phyloP scores from a whole-genome alignment of 2,797 vertebrate species.

The Poeciliopsis turneri region DNA sequence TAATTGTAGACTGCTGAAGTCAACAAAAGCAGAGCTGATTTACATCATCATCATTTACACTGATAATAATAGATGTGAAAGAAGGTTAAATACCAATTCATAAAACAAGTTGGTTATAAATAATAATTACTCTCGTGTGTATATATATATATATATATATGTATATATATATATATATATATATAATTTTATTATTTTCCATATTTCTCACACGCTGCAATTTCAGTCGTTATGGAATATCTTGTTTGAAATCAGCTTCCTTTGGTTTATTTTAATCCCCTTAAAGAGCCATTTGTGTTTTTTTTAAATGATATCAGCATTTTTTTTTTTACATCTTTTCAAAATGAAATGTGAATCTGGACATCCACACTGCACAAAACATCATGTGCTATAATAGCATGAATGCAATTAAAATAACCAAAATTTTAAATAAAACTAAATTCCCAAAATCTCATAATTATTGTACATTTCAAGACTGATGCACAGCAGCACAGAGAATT shows the following conservation, averaged over 20 bases:
- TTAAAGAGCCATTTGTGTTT: background rate
- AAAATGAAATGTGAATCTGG: background rate
- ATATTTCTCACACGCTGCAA: background rate
- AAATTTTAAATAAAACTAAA: background rate
- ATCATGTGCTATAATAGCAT: background rate
- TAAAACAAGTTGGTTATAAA: conserved; percentile 31
- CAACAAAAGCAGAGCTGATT: conserved; percentile 39
- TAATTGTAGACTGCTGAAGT: background rate
- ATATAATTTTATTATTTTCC: background rate
- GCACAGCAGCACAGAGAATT: background rate
- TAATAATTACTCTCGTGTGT: background rate
- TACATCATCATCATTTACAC: conserved; percentile 18
- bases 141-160: background rate
- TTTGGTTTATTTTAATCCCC: background rate
- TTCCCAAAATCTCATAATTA: background rate
- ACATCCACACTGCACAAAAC: background rate
- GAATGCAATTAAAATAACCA: background rate
- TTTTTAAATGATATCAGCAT: background rate
- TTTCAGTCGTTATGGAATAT: background rate
- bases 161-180: background rate
- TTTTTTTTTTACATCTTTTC: background rate
- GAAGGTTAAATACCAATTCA: conserved; percentile 34
- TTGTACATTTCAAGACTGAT: background rate
- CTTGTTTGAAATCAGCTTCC: background rate
- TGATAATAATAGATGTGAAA: conserved; percentile 40